Evolutionary conservation across 2,797 vertebrate species (phyloP), one percentile per base, ranked within the genome.

Genomic region (Carapus acus): DNA sequence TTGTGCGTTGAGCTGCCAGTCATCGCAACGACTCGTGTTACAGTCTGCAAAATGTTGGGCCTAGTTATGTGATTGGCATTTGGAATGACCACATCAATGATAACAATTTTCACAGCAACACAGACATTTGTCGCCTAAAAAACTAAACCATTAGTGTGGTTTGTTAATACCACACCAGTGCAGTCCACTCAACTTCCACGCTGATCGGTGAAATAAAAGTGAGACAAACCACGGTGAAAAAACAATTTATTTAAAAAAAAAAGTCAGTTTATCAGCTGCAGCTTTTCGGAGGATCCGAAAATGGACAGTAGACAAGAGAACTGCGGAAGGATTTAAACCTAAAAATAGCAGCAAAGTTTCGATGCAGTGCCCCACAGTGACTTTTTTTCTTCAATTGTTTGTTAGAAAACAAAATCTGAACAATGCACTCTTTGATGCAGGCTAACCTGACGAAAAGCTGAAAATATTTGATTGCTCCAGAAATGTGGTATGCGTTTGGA

Each of bases 281-380:
- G 61, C 62, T 44, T 31, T 44, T 31, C 49, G 54, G 29, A 18
- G n/a, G n/a, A n/a, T n/a, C n/a, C n/a, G n/a, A n/a, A n/a, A n/a
- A n/a, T n/a, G n/a, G n/a, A n/a, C n/a, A n/a, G n/a, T n/a, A n/a
- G n/a, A n/a, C n/a, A n/a, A 69, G 64, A 36, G 62, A 67, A 50
- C 58, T 76, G 75, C 54, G 74, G 58, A 51, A 49, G 20, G 63
- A 49, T 66, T 29, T 44, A 70, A 67, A 71, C 72, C 62, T 49
- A 65, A 74, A 71, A 65, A 74, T 81, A 82, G 83, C 78, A 87
- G 85, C 86, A 83, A 73, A 62, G 56, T 68, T 70, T 49, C 38
- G 43, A 71, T 49, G 63, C 19, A 46, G 51, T 33, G 33, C 20
- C 40, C 33, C 40, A 44, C 41, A 33, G 19, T 23, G 31, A 33